These are phyloP conservation scores for Diacarnus erythraeanus DNA, from an alignment of 37 sponge, comb jelly and placozoan species.

Conservation along the genomic window DNA sequence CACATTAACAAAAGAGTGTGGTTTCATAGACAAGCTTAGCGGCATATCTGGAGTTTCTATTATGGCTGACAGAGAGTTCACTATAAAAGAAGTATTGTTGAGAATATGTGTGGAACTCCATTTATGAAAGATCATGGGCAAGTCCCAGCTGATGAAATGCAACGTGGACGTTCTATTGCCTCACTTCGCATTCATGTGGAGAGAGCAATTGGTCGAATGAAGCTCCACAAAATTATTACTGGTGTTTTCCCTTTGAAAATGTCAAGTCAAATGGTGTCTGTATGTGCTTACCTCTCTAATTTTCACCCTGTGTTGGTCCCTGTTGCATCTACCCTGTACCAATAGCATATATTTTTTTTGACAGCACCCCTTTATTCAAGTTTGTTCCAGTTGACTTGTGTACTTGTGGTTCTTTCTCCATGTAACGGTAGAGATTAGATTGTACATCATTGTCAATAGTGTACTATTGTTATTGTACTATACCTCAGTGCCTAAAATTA, in stretches of 20 bases:
- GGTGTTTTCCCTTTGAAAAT: not conserved
- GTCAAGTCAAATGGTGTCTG: conserved; percentile 53
- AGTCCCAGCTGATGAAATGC: conserved; percentile 47
- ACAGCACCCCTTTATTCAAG: no score
- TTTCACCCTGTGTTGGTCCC: not conserved
- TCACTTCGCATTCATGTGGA: conserved; percentile 51
- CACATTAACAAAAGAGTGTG: not conserved
- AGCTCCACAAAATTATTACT: conserved; percentile 37
- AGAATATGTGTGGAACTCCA: conserved; percentile 1
- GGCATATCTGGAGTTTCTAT: not conserved
- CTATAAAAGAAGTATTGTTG: not conserved
- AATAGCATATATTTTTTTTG: no score
- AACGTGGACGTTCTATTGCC: not conserved
- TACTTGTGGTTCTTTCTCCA: no score
- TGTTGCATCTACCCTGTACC: no score
- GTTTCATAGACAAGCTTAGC: not conserved
- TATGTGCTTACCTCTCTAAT: conserved; percentile 51
- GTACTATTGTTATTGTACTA: no score
- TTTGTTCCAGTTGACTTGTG: no score
- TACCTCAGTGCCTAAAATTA: no score
- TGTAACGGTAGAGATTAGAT: no score
- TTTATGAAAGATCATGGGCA: conserved; percentile 55
- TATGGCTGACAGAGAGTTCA: not conserved
- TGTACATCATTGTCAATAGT: no score
- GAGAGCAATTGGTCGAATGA: conserved; percentile 41